Evolutionary conservation across 2,888 invertebrate species (phyloP).

Genomic region (Orthosia incerta): DNA sequence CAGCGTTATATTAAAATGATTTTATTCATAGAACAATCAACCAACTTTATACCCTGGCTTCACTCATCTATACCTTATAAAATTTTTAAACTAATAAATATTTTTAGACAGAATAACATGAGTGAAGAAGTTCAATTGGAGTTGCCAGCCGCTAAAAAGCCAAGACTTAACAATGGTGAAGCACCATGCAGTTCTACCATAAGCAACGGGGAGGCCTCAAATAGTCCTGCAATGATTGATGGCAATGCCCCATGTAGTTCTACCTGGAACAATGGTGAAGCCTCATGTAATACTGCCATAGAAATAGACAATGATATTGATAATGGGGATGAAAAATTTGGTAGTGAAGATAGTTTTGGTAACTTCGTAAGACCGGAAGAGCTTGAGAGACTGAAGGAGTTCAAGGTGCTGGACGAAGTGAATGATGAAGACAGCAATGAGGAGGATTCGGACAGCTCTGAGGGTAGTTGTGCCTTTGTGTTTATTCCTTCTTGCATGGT

Average conservation of each 20-base stretch:
- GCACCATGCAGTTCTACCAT: neutral
- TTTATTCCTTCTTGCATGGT: constrained; percentile 53
- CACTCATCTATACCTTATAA: constrained; percentile 26
- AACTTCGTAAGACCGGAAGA: constrained; percentile 80
- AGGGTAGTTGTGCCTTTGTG: constrained; percentile 73
- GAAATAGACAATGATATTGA: constrained; percentile 59
- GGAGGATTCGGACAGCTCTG: constrained; percentile 82
- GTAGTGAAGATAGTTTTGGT: constrained; percentile 69
- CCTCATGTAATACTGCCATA: neutral
- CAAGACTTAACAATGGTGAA: constrained; percentile 65
- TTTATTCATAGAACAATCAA: neutral
- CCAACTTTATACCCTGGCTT: constrained; percentile 34
- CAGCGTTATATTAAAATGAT: neutral
- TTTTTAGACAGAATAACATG: constrained; percentile 74
- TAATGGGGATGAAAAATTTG: constrained; percentile 44
- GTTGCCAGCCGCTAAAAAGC: constrained; percentile 75
- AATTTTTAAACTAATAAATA: constrained; percentile 59
- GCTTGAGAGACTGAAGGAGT: constrained; percentile 82
- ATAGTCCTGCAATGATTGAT: constrained; percentile 6
- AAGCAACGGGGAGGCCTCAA: neutral
- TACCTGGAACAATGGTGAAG: constrained; percentile 43
- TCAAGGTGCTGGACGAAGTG: constrained; percentile 87
- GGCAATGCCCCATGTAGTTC: neutral
- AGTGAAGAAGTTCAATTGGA: constrained; percentile 61
- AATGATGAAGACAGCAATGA: constrained; percentile 86